These are phyloP conservation scores for Heterotis niloticus DNA, from an alignment of 2,113 vertebrate species.

Conservation along the genomic window DNA sequence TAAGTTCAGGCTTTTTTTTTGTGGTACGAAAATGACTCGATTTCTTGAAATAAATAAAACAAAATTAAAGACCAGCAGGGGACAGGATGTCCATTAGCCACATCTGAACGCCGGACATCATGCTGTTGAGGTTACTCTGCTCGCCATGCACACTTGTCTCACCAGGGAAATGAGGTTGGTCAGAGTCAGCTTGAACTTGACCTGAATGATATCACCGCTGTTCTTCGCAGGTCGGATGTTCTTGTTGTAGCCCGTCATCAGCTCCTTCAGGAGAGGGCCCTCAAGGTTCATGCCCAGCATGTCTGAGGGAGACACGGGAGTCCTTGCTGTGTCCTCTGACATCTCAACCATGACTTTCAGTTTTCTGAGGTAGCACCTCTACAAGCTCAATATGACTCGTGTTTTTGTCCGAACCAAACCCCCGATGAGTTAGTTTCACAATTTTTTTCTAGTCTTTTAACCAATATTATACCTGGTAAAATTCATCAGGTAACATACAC, in stretches of 20 bases:
- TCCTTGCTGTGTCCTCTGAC: background rate
- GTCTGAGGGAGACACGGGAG: slow-evolving; percentile 33
- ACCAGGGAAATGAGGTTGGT: slow-evolving; percentile 97
- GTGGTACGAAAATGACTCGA: no score
- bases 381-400: slow-evolving; percentile 4
- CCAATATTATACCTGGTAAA: background rate
- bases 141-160: slow-evolving; percentile 16
- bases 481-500: background rate
- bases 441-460: background rate
- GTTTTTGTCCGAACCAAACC: background rate
- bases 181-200: slow-evolving; percentile 83
- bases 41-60: no score
- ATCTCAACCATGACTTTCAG: background rate
- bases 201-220: slow-evolving; percentile 68
- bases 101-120: fast-evolving
- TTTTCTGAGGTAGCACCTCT: background rate
- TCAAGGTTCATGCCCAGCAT: slow-evolving; percentile 74
- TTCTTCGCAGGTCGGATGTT: slow-evolving; percentile 67
- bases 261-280: slow-evolving; percentile 73
- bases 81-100: no score
- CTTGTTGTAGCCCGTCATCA: slow-evolving; percentile 82
- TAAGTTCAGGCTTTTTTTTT: slow-evolving; percentile 37
- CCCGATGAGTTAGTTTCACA: background rate
- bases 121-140: background rate
- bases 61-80: no score